Conservation (phyloP, 1,140 invertebrate genomes). For the Centruroides sculpturatus region DNA sequence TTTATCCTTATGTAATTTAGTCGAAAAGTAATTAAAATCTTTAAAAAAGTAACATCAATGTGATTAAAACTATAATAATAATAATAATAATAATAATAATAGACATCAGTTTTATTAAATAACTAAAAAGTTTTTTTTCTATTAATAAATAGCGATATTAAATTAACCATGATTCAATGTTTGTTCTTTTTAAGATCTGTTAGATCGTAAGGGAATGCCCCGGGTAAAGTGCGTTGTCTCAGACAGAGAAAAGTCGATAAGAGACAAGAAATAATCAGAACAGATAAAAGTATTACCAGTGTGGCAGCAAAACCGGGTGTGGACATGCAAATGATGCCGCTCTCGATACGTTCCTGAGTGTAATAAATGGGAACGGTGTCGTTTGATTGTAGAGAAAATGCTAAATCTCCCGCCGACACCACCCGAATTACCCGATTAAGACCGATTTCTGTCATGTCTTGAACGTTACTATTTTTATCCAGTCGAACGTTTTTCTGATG, state of each 20-base stretch:
- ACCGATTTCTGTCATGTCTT: slow-evolving; percentile 20
- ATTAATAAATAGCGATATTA: too few species aligned
- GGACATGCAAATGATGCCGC: slow-evolving; percentile 74
- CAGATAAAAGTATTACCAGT: slow-evolving; percentile 57
- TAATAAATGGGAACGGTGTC: neutral
- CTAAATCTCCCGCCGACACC: slow-evolving; percentile 23
- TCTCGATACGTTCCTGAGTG: slow-evolving; percentile 1
- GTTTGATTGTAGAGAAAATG: slow-evolving; percentile 2
- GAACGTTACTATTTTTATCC: neutral
- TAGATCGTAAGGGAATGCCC: neutral
- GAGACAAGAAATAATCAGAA: slow-evolving; percentile 63
- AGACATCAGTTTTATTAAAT: too few species aligned
- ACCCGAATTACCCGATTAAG: slow-evolving; percentile 38
- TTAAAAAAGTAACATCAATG: too few species aligned
- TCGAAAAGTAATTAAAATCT: too few species aligned
- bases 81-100: too few species aligned
- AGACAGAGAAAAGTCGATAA: slow-evolving; percentile 55
- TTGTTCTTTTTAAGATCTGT: neutral
- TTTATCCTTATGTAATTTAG: too few species aligned
- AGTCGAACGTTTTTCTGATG: neutral
- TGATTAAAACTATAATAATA: too few species aligned
- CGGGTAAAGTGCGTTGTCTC: slow-evolving; percentile 1
- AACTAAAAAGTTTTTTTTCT: too few species aligned
- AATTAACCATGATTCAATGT: neutral
- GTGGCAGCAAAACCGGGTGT: slow-evolving; percentile 76